Conservation (phyloP, 1,140 invertebrate genomes). For the Mercenaria mercenaria region DNA sequence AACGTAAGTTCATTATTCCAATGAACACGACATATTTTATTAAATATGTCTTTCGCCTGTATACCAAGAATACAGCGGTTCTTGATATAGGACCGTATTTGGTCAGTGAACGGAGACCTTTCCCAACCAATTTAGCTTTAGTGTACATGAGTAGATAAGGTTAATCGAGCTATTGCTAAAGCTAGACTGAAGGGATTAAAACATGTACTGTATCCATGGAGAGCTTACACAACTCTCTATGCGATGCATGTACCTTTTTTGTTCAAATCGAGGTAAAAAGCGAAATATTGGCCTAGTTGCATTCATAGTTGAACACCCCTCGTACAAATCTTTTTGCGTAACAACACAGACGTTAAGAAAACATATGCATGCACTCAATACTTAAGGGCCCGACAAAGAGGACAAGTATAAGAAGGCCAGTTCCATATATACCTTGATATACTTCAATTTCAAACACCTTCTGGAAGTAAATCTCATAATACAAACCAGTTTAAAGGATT, state of each 20-base stretch:
- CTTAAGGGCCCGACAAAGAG: too few species aligned
- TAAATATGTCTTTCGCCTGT: conserved; percentile 8
- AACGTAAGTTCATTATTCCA: conserved; percentile 7
- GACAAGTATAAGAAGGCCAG: too few species aligned
- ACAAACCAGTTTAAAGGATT: too few species aligned
- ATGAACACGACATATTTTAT: conserved; percentile 29
- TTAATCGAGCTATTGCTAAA: background rate
- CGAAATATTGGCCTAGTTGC: conserved; percentile 1
- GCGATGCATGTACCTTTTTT: background rate
- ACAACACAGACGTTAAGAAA: too few species aligned
- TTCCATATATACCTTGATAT: too few species aligned
- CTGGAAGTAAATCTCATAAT: too few species aligned
- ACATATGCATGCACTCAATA: too few species aligned
- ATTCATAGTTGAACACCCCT: background rate
- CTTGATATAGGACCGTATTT: conserved; percentile 32
- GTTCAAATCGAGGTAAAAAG: background rate
- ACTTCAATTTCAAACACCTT: too few species aligned
- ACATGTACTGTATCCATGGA: conserved; percentile 14
- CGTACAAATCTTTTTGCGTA: too few species aligned
- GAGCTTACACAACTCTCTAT: conserved; percentile 15
- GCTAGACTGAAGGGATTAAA: background rate
- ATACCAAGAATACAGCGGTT: too few species aligned
- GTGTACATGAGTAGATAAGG: background rate
- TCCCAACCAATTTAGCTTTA: background rate
- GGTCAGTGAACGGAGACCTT: conserved; percentile 11